A percentile compares a stretch with the other conserved stretches of the same genome.
Evolutionary conservation across 2,113 vertebrate genomes (phyloP).

Genomic region (Leucoraja erinaceus): DNA sequence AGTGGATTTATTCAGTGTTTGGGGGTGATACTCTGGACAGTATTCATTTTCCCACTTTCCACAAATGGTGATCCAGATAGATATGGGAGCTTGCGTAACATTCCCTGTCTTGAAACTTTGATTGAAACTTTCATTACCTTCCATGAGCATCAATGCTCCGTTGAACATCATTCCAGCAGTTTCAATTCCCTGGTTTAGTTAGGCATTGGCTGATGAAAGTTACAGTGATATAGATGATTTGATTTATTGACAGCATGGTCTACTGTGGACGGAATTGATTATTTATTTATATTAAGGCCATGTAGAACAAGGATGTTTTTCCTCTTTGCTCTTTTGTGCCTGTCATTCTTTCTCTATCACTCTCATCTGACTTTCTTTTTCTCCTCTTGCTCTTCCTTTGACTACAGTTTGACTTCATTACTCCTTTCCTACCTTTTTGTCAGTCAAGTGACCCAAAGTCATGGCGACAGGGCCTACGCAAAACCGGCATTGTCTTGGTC

Average conservation of each 20-base stretch:
- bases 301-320: constrained; percentile 11
- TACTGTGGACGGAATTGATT: not conserved
- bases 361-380: not conserved
- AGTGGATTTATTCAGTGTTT: not conserved
- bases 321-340: not conserved
- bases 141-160: not conserved
- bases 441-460: constrained; percentile 43
- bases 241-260: not conserved
- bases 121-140: not conserved
- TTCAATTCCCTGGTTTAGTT: not conserved
- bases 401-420: constrained; percentile 42
- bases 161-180: not conserved
- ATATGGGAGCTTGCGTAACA: not conserved
- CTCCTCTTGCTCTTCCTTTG: constrained; percentile 25
- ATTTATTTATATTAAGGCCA: not conserved
- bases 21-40: not conserved
- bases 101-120: not conserved
- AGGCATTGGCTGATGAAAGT: not conserved
- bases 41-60: not conserved
- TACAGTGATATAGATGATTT: not conserved
- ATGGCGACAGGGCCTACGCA: constrained; percentile 46
- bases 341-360: not conserved
- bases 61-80: not conserved
- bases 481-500: constrained; percentile 47
- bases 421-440: constrained; percentile 42